Evolutionary conservation across 2,797 vertebrate genomes (phyloP).

Genomic region (Pangasius sanitwongsei): DNA sequence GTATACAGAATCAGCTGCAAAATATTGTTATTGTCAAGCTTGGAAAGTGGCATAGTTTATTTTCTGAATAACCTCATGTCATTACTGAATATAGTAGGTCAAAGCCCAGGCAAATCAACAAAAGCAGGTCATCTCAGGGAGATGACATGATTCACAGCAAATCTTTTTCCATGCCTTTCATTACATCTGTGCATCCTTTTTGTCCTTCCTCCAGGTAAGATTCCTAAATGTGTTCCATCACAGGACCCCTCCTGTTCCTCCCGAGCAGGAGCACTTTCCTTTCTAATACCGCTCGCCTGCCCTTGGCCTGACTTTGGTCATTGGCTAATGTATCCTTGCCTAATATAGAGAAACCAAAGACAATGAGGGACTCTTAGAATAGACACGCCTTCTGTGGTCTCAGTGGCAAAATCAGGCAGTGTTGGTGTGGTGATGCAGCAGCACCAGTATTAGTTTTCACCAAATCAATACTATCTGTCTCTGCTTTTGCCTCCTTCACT

Average conservation of each 20-base stretch:
- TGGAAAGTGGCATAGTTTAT: not conserved
- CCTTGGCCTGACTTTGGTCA: constrained; percentile 66
- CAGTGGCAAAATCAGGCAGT: constrained; percentile 53
- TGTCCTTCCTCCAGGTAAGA: constrained; percentile 58
- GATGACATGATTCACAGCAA: constrained; percentile 58
- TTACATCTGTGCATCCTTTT: constrained; percentile 49
- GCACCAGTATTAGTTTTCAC: constrained; percentile 31
- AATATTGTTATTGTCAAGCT: not conserved
- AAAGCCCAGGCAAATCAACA: constrained; percentile 19
- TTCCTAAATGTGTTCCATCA: constrained; percentile 56
- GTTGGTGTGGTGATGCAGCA: constrained; percentile 44
- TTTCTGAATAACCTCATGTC: constrained; percentile 5
- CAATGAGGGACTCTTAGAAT: constrained; percentile 58
- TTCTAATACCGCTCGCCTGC: constrained; percentile 40
- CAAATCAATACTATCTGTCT: constrained; percentile 47
- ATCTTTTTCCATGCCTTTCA: constrained; percentile 43
- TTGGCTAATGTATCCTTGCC: constrained; percentile 58
- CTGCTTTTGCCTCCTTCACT: constrained; percentile 25
- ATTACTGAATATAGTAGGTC: constrained; percentile 21
- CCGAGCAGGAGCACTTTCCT: constrained; percentile 18
- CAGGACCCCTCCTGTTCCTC: constrained; percentile 29
- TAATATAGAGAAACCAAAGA: constrained; percentile 65
- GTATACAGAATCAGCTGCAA: too few species aligned
- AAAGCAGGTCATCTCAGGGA: constrained; percentile 48
- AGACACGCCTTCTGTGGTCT: constrained; percentile 58